Evolutionary conservation across 2,113 vertebrate species (phyloP).

Genomic region (Agapornis roseicollis): DNA sequence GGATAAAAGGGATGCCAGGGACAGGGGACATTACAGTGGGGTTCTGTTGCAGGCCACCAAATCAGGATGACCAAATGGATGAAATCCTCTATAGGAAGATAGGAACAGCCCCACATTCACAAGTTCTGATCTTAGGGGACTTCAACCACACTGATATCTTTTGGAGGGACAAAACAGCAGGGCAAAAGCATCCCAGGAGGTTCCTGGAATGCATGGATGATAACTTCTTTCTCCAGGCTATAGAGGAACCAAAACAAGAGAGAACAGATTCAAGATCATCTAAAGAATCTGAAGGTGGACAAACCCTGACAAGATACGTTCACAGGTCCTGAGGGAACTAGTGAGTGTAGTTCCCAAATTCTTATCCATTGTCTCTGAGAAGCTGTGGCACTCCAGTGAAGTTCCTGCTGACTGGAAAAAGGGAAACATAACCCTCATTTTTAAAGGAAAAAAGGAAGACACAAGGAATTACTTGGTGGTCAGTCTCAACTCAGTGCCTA

Average conservation of each 20-base stretch:
- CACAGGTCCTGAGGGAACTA: not conserved
- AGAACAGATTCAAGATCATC: no score
- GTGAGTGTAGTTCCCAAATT: not conserved
- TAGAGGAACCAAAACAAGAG: no score
- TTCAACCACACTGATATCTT: not conserved
- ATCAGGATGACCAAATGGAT: not conserved
- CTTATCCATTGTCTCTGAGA: not conserved
- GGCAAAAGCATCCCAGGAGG: no score
- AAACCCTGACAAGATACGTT: not conserved
- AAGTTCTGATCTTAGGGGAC: not conserved
- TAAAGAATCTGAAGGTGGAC: not conserved
- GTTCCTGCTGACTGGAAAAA: not conserved
- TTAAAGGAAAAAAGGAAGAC: not conserved
- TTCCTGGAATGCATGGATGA: no score
- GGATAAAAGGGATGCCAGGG: not conserved
- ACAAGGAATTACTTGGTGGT: not conserved
- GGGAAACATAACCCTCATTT: not conserved
- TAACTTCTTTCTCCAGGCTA: no score
- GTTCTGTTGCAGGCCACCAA: not conserved
- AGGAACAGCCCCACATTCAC: not conserved
- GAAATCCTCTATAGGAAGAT: not conserved
- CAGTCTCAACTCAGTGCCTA: not conserved
- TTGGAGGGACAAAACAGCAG: not conserved
- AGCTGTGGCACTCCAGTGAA: not conserved
- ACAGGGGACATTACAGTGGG: not conserved